These are phyloP conservation scores for Drosophila kuntzei DNA, from an alignment of 2,888 invertebrate genomes.

Conservation along the genomic window DNA sequence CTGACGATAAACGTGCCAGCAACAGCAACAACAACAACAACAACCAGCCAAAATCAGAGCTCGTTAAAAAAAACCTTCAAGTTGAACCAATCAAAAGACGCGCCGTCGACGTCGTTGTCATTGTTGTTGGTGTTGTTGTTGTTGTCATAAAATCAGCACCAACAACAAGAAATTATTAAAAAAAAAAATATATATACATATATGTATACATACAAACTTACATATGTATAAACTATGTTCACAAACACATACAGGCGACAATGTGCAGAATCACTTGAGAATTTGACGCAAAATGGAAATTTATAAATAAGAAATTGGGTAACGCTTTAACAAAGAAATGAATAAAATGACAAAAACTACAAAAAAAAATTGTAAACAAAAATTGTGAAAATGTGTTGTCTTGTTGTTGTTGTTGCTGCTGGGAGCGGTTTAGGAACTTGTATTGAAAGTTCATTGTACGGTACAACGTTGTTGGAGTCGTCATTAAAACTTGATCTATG, in stretches of 20 bases:
- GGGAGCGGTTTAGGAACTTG: slow-evolving; percentile 51
- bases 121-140: slow-evolving; percentile 37
- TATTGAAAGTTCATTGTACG: slow-evolving; percentile 78
- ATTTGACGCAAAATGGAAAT: slow-evolving; percentile 42
- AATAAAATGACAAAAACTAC: slow-evolving; percentile 9
- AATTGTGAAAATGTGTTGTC: slow-evolving; percentile 32
- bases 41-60: slow-evolving; percentile 67
- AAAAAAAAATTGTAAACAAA: slow-evolving; percentile 12
- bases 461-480: slow-evolving; percentile 45
- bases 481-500: slow-evolving; percentile 78
- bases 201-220: not conserved
- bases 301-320: slow-evolving; percentile 64
- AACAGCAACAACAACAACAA: slow-evolving; percentile 23
- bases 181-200: slow-evolving; percentile 14
- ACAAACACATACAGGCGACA: slow-evolving; percentile 12
- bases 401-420: slow-evolving; percentile 7
- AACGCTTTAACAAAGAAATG: slow-evolving; percentile 42
- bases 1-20: slow-evolving; percentile 58
- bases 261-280: slow-evolving; percentile 33
- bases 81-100: slow-evolving; percentile 76
- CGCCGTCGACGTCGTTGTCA: slow-evolving; percentile 55
- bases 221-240: slow-evolving; percentile 3
- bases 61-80: slow-evolving; percentile 70
- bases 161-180: slow-evolving; percentile 58
- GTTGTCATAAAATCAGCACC: slow-evolving; percentile 62